Base-by-base conservation (phyloP, 2,113 vertebrate species). In the Eurypyga helias region DNA sequence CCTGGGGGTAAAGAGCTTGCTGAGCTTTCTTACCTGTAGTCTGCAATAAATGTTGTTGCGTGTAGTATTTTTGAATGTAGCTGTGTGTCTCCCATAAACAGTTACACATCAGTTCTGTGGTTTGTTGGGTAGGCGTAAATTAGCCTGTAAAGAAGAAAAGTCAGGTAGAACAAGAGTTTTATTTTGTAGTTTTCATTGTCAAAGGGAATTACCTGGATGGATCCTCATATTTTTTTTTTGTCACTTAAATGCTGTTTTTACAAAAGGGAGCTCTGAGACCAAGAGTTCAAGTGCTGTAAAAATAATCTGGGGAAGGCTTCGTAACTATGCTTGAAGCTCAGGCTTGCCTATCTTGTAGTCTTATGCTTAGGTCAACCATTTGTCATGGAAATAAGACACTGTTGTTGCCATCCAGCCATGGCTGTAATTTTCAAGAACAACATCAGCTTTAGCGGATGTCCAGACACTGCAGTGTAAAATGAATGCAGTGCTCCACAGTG, bases 251-350 rank as follows among this genome's bases (percentile, higher is more conserved):
- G 9, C 18, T 52, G 7, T 12, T 83, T 94, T 91, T 69, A 31
- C 1, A 3, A 62, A 83, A 62, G 24, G 17, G 17, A 57, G 4
- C 1, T 1, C 4, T 3, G 17, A 88, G 11, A 45, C 54, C 7
- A 25, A 23, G n/a, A 71, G 38, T 93, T 89, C 60, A 48, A 55
- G 25, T 82, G 43, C 71, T 51, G 33, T 86, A 26, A 28, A 61
- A 31, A 10, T 83, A 52, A 26, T 48, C 7, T 55, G 29, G 7
- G 11, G 6, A 38, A 65, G n/a, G 38, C 51, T 79, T 84, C 2
- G 0, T 62, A 87, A 77, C 43, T 70, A 8, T 26, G 33, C 8
- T 17, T 70, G 66, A 65, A 81, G 34, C 17, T 83, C 77, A 73
- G n/a, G 1, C n/a, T 87, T 86, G 62, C 3, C 21, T 70, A 0